Percentiles rank a stretch among this genome's conserved stretches.
These are phyloP conservation scores for Phortica okadai DNA, from an alignment of 2,888 invertebrate species.

Conservation along the genomic window DNA sequence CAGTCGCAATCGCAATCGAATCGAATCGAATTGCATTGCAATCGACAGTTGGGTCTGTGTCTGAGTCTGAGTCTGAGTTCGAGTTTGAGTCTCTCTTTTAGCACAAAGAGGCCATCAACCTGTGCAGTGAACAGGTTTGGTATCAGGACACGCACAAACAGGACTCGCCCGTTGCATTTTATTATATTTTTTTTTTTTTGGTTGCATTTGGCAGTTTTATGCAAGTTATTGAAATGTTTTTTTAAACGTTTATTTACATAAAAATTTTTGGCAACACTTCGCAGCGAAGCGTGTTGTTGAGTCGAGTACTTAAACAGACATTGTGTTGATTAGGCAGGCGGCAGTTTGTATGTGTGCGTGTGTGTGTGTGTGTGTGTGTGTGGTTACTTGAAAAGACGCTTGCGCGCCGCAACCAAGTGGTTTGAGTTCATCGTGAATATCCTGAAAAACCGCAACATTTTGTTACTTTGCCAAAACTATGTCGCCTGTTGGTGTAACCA, in stretches of 20 bases:
- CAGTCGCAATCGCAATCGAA: background rate
- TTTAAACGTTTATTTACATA: too few relatives aligned
- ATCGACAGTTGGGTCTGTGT: background rate
- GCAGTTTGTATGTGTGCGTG: too few relatives aligned
- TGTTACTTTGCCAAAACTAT: background rate
- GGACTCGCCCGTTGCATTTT: background rate
- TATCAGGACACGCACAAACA: background rate
- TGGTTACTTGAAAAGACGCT: background rate
- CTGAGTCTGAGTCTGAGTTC: too few relatives aligned
- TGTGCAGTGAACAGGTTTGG: background rate
- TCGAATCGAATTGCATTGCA: background rate
- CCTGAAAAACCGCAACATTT: background rate
- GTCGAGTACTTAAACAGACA: too few relatives aligned
- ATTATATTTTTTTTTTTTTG: background rate
- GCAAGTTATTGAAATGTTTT: background rate
- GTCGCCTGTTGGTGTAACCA: background rate
- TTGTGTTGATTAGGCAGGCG: too few relatives aligned
- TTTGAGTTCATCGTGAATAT: background rate
- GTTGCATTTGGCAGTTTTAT: background rate
- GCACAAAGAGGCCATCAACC: background rate
- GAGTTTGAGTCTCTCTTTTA: too few relatives aligned
- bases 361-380: too few relatives aligned
- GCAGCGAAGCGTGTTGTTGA: too few relatives aligned
- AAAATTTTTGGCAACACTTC: too few relatives aligned
- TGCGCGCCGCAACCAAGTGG: background rate